Conservation (phyloP, 2,888 invertebrate genomes). For the Cryptophagus acutangulus region DNA sequence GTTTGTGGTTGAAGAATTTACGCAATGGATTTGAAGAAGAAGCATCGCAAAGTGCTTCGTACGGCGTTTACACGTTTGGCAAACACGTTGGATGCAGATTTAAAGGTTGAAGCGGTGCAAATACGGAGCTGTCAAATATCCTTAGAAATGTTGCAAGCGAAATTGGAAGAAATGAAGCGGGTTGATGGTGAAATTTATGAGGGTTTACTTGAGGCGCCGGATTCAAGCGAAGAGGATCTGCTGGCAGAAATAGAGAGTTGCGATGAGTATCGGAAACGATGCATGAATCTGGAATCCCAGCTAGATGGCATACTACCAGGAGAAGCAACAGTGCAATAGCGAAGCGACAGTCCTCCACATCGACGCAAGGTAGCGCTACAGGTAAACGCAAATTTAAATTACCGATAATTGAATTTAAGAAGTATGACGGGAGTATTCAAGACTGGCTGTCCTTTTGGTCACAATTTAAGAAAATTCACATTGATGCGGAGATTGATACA, state of each 20-base stretch:
- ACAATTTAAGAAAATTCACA: slow-evolving; percentile 27
- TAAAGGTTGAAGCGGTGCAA: not conserved
- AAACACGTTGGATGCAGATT: slow-evolving; percentile 13
- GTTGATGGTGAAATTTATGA: slow-evolving; percentile 4
- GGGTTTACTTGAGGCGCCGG: not conserved
- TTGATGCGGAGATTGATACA: slow-evolving; percentile 19
- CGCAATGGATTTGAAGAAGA: slow-evolving; percentile 16
- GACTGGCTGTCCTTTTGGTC: slow-evolving; percentile 28
- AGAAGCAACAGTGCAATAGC: not conserved
- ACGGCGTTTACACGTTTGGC: slow-evolving; percentile 8
- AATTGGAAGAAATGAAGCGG: slow-evolving; percentile 6
- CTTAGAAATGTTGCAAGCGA: slow-evolving; percentile 11
- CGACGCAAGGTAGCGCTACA: slow-evolving; percentile 8
- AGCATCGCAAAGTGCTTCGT: slow-evolving; percentile 14
- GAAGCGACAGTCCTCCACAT: not conserved
- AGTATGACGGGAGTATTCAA: slow-evolving; percentile 23
- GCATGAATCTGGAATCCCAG: not conserved
- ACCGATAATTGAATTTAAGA: slow-evolving; percentile 20
- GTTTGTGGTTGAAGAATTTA: too few relatives aligned
- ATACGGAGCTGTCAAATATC: not conserved
- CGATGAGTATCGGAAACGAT: slow-evolving; percentile 7
- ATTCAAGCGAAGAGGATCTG: slow-evolving; percentile 10
- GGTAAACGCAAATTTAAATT: slow-evolving; percentile 23
- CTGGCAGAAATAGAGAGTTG: slow-evolving; percentile 12
- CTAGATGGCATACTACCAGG: not conserved